Evolutionary conservation across 2,113 vertebrate genomes (phyloP), one percentile per base, ranked within the genome.

Genomic region (Zosterops pallidus): DNA sequence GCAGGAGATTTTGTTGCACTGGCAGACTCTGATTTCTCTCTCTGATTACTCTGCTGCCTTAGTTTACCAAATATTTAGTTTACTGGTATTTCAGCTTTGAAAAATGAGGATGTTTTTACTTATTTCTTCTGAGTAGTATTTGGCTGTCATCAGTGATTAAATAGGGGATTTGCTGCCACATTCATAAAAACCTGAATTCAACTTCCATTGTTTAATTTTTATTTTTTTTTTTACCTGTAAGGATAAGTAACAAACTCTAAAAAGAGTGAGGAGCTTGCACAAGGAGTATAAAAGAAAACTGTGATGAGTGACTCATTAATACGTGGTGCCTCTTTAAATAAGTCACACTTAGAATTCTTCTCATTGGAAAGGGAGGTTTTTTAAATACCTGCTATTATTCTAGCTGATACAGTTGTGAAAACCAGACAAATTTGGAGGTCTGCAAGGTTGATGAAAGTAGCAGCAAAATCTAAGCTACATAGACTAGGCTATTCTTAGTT

Each of bases 401-500:
- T 83, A n/a, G 33, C 39, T 83, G 79, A 70, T 83, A 29, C 0
- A 83, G n/a, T 59, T 89, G 57, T 86, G 90, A 87, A 90, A 96
- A 83, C 15, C 42, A 83, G 92, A 42, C 59, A 47, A 15, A 21
- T 92, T 67, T 88, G 77, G 83, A 83, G 29, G 56, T 62, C 56
- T 83, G 55, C 62, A 63, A 90, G 47, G 71, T 5, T 93, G 71
- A 74, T 83, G 64, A 86, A 86, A 83, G 82, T 22, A 77, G 39
- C 71, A 83, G 46, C 60, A 83, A 83, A 92, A 89, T 86, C 39
- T 72, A 60, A 92, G 47, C 47, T 79, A 64, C 41, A 60, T 49
- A 56, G 94, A 89, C 71, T 31, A 78, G 11, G 57, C 71, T 94
- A 42, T 96, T 95, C 77, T 86, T 94, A 87, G 70, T 87, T 90